Percentiles rank a stretch among this genome's conserved stretches.
Evolutionary conservation across 2,797 vertebrate species (phyloP).

Genomic region (Falco cherrug): DNA sequence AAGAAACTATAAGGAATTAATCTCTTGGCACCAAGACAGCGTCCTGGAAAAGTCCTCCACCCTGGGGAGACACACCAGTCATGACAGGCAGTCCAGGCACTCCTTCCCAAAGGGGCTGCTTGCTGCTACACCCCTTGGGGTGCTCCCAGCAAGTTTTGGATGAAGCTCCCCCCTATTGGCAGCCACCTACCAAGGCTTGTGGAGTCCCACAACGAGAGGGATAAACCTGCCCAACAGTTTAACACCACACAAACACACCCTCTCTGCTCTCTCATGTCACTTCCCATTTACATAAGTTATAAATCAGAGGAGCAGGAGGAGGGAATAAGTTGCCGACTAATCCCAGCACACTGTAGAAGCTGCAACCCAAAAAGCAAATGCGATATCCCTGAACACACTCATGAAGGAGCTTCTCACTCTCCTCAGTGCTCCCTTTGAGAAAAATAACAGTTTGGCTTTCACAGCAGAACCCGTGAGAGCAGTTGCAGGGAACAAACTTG

Average conservation of each 20-base stretch:
- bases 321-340: not conserved
- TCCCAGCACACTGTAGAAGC: not conserved
- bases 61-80: not conserved
- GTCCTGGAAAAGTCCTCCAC: not conserved
- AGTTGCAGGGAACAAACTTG: not conserved
- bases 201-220: not conserved
- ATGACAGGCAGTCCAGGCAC: not conserved
- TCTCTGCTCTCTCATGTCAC: not conserved
- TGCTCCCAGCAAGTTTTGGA: not conserved
- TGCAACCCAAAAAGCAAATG: not conserved
- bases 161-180: not conserved
- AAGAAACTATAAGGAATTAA: not conserved
- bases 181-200: not conserved
- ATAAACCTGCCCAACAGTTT: not conserved
- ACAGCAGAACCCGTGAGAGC: not conserved
- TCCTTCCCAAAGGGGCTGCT: not conserved
- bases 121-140: not conserved
- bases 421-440: not conserved
- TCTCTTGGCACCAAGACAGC: not conserved
- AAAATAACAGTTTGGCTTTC: not conserved
- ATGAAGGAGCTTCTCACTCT: accelerated
- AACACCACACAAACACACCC: not conserved
- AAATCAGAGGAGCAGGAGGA: constrained; percentile 35
- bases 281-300: not conserved
- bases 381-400: not conserved